Percentiles rank a stretch among this genome's conserved stretches.
Conservation (phyloP, 1,140 invertebrate genomes). For the Drosophila sechellia region DNA sequence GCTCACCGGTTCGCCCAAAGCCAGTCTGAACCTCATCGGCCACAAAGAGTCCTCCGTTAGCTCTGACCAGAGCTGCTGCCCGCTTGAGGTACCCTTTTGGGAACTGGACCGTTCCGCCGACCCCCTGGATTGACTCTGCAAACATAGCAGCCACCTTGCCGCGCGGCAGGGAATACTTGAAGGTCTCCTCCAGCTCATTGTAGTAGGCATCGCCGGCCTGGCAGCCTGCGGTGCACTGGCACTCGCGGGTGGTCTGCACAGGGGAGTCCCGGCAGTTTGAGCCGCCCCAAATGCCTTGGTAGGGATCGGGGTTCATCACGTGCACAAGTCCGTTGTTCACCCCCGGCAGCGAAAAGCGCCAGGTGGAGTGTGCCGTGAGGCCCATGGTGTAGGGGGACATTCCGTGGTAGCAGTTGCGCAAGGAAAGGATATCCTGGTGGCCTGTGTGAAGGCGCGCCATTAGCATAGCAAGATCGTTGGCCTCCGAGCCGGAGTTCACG, state of each 20-base stretch:
- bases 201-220: slow-evolving; percentile 91
- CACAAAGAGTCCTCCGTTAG: slow-evolving; percentile 94
- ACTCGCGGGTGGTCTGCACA: slow-evolving; percentile 89
- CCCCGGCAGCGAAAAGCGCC: slow-evolving; percentile 90
- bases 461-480: slow-evolving; percentile 96
- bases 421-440: slow-evolving; percentile 93
- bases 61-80: slow-evolving; percentile 91
- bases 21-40: slow-evolving; percentile 98
- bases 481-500: slow-evolving; percentile 98
- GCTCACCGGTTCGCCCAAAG: slow-evolving; percentile 96
- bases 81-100: slow-evolving; percentile 94
- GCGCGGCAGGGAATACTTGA: slow-evolving; percentile 90
- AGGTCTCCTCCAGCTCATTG: slow-evolving; percentile 91
- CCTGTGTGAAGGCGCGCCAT: slow-evolving; percentile 94
- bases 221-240: slow-evolving; percentile 89
- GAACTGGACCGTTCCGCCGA: slow-evolving; percentile 96
- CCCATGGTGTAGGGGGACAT: slow-evolving; percentile 93
- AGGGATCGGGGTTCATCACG: slow-evolving; percentile 97
- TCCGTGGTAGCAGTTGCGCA: slow-evolving; percentile 96
- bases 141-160: slow-evolving; percentile 94
- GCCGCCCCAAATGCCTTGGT: slow-evolving; percentile 95
- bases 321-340: slow-evolving; percentile 92
- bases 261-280: slow-evolving; percentile 94
- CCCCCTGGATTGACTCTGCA: slow-evolving; percentile 97
- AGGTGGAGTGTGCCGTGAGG: slow-evolving; percentile 92